Evolutionary conservation across 2,888 invertebrate genomes (phyloP).

Genomic region (Hirudinaria manillensis): DNA sequence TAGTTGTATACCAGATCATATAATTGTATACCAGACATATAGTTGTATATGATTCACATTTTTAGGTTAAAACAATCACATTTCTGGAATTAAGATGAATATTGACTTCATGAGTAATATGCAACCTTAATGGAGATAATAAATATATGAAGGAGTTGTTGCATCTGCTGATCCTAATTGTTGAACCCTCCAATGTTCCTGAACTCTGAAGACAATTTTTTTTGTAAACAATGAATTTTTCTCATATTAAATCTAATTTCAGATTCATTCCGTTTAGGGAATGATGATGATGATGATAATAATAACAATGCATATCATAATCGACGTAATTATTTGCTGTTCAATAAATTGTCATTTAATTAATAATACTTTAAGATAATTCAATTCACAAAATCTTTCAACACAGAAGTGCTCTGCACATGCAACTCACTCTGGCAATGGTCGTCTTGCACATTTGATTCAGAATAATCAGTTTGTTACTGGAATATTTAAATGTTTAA

Average conservation of each 20-base stretch:
- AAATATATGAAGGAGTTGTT: conserved; percentile 52
- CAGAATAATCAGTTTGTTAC: conserved; percentile 53
- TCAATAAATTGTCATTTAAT: too few species aligned
- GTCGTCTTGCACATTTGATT: conserved; percentile 53
- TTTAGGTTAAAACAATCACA: too few species aligned
- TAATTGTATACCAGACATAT: too few species aligned
- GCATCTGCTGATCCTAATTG: conserved; percentile 52
- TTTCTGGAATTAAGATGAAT: too few species aligned
- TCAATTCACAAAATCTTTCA: neutral
- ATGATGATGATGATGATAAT: too few species aligned
- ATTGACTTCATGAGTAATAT: neutral
- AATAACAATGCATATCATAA: too few species aligned
- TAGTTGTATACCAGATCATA: too few species aligned
- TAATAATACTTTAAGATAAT: neutral
- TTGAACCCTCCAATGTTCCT: conserved; percentile 50
- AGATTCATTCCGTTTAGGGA: neutral
- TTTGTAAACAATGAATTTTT: conserved; percentile 13
- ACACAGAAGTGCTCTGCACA: neutral
- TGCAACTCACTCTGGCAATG: conserved; percentile 49
- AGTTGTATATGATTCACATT: too few species aligned
- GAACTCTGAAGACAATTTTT: conserved; percentile 46
- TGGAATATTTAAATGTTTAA: conserved; percentile 38
- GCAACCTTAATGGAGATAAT: conserved; percentile 51
- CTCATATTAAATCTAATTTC: neutral
- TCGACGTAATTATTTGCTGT: too few species aligned